Evolutionary conservation across 2,797 vertebrate genomes (phyloP), one percentile per base, ranked within the genome.

Genomic region (Galagoides demidoff): DNA sequence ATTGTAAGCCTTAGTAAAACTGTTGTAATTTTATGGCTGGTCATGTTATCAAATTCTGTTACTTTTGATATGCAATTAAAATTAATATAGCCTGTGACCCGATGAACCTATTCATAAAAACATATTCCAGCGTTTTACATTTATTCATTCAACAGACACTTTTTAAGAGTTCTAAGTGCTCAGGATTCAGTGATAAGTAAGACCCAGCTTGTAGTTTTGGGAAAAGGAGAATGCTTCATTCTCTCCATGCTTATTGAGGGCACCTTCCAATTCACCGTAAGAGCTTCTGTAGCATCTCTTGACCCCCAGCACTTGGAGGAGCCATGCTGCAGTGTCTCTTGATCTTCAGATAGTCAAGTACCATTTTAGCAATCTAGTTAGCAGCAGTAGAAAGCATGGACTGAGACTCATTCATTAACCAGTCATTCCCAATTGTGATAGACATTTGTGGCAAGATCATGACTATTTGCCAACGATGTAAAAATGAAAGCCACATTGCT

Each of bases 1-100:
- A 14, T 68, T 27, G 1, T 79, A 68, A 95, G 34, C 57, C 39
- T 34, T 49, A 73, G 27, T 90, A 73, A 89, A 95, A 93, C 19
- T 64, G 20, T 71, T 77, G 52, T 22, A 49, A 64, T 83, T 93
- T 70, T 82, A 27, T 29, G 31, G 11, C 25, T 89, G 45, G 55
- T 84, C 23, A 37, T 84, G 1, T 55, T 94, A 84, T 13, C 34
- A 88, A 94, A 64, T 97, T 77, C 89, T 94, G 49, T 78, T 95
- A 37, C 20, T 91, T 77, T 86, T 63, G 71, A 34, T 37, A 23
- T 71, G 52, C 91, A 93, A 95, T 92, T 94, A 87, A 95, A 88
- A 49, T 94, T 86, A 86, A 68, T 89, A 55, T 17, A 66, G 39
- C 9, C 19, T 86, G 3, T 71, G 45, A 57, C 77, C 31, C 85